phyloP scores from a whole-genome alignment of 2,888 invertebrate species.

The Punctoribates punctum region DNA sequence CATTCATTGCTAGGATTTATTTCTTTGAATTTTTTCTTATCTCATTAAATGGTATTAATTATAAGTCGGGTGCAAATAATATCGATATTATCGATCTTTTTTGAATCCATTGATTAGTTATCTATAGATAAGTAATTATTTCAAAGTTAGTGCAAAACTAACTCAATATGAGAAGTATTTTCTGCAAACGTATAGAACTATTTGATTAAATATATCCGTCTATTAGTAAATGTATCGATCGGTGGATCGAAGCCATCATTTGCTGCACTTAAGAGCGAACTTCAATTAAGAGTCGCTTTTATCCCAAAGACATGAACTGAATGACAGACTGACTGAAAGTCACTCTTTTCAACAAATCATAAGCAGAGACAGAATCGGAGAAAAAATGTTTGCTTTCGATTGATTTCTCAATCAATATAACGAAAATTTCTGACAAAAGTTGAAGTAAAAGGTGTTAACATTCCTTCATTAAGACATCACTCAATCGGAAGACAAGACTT shows the following conservation, averaged over 20 bases:
- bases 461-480: too few species aligned
- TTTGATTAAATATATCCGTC: neutral
- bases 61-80: too few species aligned
- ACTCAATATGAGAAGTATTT: neutral
- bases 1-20: neutral
- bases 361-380: neutral
- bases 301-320: neutral
- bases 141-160: too few species aligned
- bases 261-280: neutral
- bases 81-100: too few species aligned
- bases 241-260: neutral
- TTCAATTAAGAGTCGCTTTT: neutral
- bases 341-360: neutral
- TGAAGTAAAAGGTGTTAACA: slow-evolving; percentile 4
- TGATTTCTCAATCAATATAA: slow-evolving; percentile 16
- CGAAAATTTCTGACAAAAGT: neutral
- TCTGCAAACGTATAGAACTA: neutral
- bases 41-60: too few species aligned
- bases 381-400: slow-evolving; percentile 14
- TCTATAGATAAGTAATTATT: too few species aligned
- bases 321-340: neutral
- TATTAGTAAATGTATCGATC: slow-evolving; percentile 16
- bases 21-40: too few species aligned
- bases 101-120: too few species aligned
- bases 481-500: neutral